These are phyloP conservation scores for Cylindroiulus punctatus DNA, from an alignment of 2,888 invertebrate species.

Conservation along the genomic window DNA sequence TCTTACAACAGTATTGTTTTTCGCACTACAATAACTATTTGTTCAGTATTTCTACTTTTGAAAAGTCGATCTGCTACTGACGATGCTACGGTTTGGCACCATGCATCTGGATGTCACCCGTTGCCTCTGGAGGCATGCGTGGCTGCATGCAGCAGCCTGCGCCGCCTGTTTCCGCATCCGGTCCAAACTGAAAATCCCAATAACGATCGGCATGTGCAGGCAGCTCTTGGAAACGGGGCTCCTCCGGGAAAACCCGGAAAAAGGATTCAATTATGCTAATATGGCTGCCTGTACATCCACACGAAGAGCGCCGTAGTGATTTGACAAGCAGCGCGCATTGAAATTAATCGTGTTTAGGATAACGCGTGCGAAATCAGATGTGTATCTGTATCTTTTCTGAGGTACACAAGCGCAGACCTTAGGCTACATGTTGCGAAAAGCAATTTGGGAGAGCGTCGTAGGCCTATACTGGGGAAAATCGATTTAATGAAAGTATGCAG, in stretches of 20 bases:
- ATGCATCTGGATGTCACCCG: too few species aligned
- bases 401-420: constrained; percentile 9
- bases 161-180: not conserved
- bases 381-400: constrained; percentile 26
- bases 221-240: constrained; percentile 1
- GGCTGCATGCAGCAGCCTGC: not conserved
- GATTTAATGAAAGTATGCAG: constrained; percentile 26
- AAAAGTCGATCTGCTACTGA: too few species aligned
- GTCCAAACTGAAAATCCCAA: constrained; percentile 22
- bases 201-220: constrained; percentile 15
- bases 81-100: too few species aligned
- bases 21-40: too few species aligned
- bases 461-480: not conserved
- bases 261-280: constrained; percentile 32
- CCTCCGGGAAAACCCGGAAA: constrained; percentile 22
- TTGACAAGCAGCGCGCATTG: constrained; percentile 32
- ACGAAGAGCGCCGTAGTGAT: constrained; percentile 25
- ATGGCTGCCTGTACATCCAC: constrained; percentile 32
- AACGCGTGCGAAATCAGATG: constrained; percentile 32
- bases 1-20: too few species aligned
- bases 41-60: too few species aligned
- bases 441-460: constrained; percentile 5
- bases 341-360: constrained; percentile 32
- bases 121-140: not conserved
- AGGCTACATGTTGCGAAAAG: constrained; percentile 25